phyloP scores from a whole-genome alignment of 2,797 vertebrate genomes.

The Aythya fuligula region DNA sequence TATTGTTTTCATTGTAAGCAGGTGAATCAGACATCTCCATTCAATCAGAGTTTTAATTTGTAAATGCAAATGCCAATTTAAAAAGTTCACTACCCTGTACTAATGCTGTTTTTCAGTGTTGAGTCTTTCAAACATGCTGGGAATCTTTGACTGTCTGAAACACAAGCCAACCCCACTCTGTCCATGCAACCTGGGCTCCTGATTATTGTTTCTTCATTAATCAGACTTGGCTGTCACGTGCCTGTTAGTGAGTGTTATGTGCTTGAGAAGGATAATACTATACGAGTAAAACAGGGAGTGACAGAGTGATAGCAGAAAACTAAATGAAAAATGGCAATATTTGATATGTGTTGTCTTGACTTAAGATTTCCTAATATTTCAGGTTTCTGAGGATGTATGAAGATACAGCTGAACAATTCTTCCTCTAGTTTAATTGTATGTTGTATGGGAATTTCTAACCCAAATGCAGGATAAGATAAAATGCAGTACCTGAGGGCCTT shows the following conservation, averaged over 20 bases:
- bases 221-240: not conserved
- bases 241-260: not conserved
- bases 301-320: not conserved
- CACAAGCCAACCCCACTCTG: not conserved
- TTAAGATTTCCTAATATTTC: not conserved
- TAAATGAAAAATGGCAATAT: not conserved
- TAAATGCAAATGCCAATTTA: not conserved
- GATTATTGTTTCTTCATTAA: not conserved
- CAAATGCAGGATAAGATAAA: not conserved
- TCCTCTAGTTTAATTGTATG: not conserved
- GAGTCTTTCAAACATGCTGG: not conserved
- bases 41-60: conserved; percentile 30
- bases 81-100: not conserved
- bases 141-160: not conserved
- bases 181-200: not conserved
- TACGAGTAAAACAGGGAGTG: not conserved
- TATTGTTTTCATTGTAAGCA: not conserved
- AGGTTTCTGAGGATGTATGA: not conserved
- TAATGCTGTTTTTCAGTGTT: not conserved
- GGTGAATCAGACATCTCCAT: not conserved
- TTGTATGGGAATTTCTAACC: not conserved
- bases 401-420: not conserved
- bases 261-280: not conserved
- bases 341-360: not conserved
- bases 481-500: not conserved